Base-by-base conservation (phyloP, 2,888 invertebrate species). In the Nematopogon swammerdamellus region DNA sequence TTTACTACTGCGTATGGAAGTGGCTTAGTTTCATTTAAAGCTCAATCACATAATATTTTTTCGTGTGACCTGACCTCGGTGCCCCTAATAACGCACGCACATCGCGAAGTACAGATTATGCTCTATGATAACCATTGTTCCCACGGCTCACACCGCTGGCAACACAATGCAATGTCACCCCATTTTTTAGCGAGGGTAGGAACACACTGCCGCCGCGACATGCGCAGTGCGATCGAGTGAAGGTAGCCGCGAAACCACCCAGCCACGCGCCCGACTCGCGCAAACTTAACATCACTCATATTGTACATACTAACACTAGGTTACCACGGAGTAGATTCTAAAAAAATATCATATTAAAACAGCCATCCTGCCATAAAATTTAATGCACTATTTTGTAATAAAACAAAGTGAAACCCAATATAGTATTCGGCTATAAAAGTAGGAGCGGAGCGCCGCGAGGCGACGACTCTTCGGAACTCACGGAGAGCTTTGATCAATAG, bases 401-500 rank as follows among this genome's bases (percentile, higher is more conserved):
- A 36, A 36, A 36, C n/a, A 36, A 6, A 25, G 25, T 25, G 25
- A 25, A 25, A 25, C 8, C 4, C 25, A 25, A 25, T 25, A 25
- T 4, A 8, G 8, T 8, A 25, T n/a, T n/a, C n/a, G n/a, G n/a
- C n/a, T n/a, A n/a, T n/a, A n/a, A n/a, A n/a, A n/a, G n/a, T n/a
- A n/a, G n/a, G 25, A 25, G 25, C 25, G 25, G 8, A 3, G 14
- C 36, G 36, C 36, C 36, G 11, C 36, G 36, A 36, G 25, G 36
- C 36, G 36, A 36, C 11, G 3, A 4, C 11, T 6, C 36, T 36
- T 25, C 25, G 5, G 25, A 6, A 4, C 8, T 25, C 25, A 8
- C 25, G 25, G n/a, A 36, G 11, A 36, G 36, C 36, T 65, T 68
- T 74, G 73, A 76, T 76, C 74, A 71, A 77, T 77, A 76, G 65